Percentiles rank a stretch among this genome's conserved stretches.
phyloP scores from a whole-genome alignment of 2,888 invertebrate genomes.

The Fragum fragum region DNA sequence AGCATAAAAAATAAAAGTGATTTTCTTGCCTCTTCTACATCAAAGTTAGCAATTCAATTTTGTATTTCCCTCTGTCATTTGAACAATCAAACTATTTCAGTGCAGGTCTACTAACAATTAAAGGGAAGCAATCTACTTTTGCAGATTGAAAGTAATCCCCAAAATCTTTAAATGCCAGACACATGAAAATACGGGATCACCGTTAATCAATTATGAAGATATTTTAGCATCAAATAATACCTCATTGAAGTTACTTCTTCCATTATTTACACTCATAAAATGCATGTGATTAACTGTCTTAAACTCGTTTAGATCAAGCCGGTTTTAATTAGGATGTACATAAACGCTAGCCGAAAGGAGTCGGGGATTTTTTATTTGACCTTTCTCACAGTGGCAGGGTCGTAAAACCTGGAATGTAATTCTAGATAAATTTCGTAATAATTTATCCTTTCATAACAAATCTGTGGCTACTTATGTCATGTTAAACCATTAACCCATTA shows the following conservation, averaged over 20 bases:
- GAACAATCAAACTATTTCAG: no score
- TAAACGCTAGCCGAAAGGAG: slow-evolving; percentile 45
- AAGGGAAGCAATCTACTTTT: no score
- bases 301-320: slow-evolving; percentile 41
- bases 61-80: no score
- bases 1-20: no score
- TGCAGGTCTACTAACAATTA: no score
- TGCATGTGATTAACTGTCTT: slow-evolving; percentile 55
- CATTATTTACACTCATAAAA: slow-evolving; percentile 61
- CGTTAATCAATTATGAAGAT: slow-evolving; percentile 54
- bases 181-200: slow-evolving; percentile 23
- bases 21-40: no score
- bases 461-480: no score
- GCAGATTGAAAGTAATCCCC: no score
- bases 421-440: background rate
- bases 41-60: no score
- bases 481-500: no score
- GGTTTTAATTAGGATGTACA: slow-evolving; percentile 47
- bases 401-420: slow-evolving; percentile 53
- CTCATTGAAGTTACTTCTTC: slow-evolving; percentile 37
- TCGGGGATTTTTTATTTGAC: slow-evolving; percentile 42
- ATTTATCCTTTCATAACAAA: background rate
- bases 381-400: slow-evolving; percentile 57
- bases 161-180: slow-evolving; percentile 22
- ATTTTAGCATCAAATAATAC: slow-evolving; percentile 22